Evolutionary conservation across 2,113 vertebrate species (phyloP).

Genomic region (Peromyscus maniculatus): DNA sequence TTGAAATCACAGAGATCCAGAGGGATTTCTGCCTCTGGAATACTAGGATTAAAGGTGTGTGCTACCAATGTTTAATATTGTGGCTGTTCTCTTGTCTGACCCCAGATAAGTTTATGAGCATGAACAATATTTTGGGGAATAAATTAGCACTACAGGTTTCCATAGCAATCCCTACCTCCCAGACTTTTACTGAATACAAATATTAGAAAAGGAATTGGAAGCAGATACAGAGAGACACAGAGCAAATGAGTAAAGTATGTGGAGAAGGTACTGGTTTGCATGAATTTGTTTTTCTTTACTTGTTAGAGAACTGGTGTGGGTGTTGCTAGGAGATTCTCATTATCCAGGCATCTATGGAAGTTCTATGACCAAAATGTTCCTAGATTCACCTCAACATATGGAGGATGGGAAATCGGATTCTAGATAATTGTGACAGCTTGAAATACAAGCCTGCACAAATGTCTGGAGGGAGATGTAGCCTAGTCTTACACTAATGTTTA

Average conservation of each 20-base stretch:
- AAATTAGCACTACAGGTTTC: too few species aligned
- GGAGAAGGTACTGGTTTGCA: background rate
- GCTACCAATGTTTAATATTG: too few species aligned
- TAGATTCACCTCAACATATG: background rate
- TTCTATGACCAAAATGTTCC: background rate
- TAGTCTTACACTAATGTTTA: background rate
- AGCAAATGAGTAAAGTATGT: background rate
- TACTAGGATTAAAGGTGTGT: too few species aligned
- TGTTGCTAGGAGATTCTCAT: background rate
- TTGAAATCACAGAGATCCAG: too few species aligned
- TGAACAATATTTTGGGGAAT: too few species aligned
- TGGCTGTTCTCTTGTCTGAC: too few species aligned
- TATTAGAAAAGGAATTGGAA: slow-evolving; percentile 41
- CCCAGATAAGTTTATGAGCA: too few species aligned
- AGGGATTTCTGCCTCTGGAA: too few species aligned
- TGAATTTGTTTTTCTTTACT: background rate
- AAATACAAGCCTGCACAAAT: background rate
- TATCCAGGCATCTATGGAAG: background rate
- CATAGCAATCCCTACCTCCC: slow-evolving; percentile 43
- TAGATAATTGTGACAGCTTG: background rate
- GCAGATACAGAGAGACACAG: background rate
- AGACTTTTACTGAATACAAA: slow-evolving; percentile 12
- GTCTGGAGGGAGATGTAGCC: background rate
- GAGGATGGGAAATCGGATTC: slow-evolving; percentile 8
- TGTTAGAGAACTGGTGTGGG: background rate